Conservation (phyloP, 2,888 invertebrate genomes). For the Melieria omissa region DNA sequence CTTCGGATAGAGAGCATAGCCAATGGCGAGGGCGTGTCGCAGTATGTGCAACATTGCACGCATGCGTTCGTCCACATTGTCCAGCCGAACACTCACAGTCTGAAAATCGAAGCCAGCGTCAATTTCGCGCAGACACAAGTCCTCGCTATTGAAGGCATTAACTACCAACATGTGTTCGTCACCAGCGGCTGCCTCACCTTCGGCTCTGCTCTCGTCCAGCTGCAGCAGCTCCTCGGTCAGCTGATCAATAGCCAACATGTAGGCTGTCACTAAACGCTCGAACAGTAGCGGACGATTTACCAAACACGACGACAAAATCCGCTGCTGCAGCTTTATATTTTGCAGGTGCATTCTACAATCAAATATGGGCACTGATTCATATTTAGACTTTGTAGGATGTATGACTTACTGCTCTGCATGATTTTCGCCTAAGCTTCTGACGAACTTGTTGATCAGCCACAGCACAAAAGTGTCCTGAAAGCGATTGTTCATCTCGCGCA, state of each 20-base stretch:
- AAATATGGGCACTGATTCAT: too few relatives aligned
- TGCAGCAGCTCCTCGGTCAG: conserved; percentile 45
- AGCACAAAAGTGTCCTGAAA: conserved; percentile 58
- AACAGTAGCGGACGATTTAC: conserved; percentile 59
- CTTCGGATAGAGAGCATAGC: conserved; percentile 49
- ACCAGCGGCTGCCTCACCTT: conserved; percentile 5
- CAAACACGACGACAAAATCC: conserved; percentile 58
- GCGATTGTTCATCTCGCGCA: conserved; percentile 47
- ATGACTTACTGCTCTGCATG: conserved; percentile 42
- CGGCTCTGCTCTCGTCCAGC: conserved; percentile 21
- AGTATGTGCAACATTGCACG: conserved; percentile 53
- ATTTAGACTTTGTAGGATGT: conserved; percentile 14
- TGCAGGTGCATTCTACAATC: conserved; percentile 51
- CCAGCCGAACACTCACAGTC: conserved; percentile 45
- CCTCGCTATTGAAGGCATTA: conserved; percentile 47
- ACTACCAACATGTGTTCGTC: conserved; percentile 24
- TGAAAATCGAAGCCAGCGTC: conserved; percentile 50
- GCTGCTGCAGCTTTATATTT: conserved; percentile 58
- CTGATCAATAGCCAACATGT: conserved; percentile 52
- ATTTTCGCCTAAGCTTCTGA: conserved; percentile 47
- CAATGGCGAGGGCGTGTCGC: conserved; percentile 51
- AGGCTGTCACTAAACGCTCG: conserved; percentile 50
- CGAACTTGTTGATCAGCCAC: conserved; percentile 58
- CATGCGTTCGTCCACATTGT: conserved; percentile 48
- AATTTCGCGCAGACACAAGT: conserved; percentile 50